phyloP scores from a whole-genome alignment of 2,113 vertebrate genomes.

The Mesitornis unicolor region DNA sequence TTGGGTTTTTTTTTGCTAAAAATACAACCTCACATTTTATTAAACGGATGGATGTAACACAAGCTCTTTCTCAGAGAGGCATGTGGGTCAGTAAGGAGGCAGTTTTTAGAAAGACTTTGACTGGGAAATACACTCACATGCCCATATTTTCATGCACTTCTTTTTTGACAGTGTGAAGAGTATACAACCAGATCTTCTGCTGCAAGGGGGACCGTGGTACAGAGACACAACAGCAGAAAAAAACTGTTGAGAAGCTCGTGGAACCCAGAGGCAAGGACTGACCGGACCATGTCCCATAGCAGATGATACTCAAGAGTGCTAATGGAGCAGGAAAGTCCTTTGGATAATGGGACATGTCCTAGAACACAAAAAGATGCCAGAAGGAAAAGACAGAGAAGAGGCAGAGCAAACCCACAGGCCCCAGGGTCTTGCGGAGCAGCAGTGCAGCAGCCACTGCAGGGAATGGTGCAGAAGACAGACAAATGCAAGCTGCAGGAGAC shows the following conservation, averaged over 20 bases:
- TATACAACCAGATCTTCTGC: accelerated
- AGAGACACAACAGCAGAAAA: not conserved
- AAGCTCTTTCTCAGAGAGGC: not conserved
- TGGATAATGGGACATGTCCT: accelerated
- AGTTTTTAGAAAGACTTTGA: not conserved
- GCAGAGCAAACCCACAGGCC: not conserved
- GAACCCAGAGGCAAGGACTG: not conserved
- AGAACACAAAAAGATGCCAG: not conserved
- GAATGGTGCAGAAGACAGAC: not conserved
- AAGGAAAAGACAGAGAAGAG: not conserved
- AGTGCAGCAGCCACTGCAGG: accelerated
- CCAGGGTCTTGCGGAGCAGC: not conserved
- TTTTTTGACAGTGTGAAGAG: not conserved
- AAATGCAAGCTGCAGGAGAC: not conserved
- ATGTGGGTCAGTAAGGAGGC: not conserved
- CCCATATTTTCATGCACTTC: not conserved
- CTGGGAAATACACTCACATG: not conserved
- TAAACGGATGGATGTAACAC: not conserved
- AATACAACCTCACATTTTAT: not conserved
- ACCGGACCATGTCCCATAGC: accelerated
- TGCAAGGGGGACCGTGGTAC: not conserved
- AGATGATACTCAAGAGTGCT: not conserved
- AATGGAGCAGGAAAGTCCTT: not conserved
- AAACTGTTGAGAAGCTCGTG: not conserved
- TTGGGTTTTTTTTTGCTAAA: not conserved